Evolutionary conservation across 1,140 invertebrate species (phyloP), one percentile per base, ranked within the genome.

Genomic region (Brachionus rubens): DNA sequence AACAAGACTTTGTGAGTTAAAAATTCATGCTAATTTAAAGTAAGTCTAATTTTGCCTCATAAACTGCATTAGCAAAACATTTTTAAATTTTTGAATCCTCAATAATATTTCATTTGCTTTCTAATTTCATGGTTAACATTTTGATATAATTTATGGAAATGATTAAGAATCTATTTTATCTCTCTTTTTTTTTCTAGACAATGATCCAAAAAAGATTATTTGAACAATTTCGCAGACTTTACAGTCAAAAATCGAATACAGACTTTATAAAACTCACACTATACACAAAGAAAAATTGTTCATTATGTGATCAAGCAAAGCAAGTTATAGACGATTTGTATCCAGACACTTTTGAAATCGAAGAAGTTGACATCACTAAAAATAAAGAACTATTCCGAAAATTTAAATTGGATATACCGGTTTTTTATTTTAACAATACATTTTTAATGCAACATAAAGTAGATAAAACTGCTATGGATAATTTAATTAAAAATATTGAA

Each of bases 401-500:
- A n/a, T 95, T 93, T 80, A 87, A 89, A 75, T 88, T 90, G 82
- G 91, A 94, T 82, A 93, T 94, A 80, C 92, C 92, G 56, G 92
- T 94, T 12, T 85, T 94, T 80, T 91, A 92, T 85, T 86, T 93
- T 4, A 90, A 94, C 82, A 90, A 89, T 14, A 86, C 90, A 79
- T 94, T 89, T 84, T 84, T 94, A 26, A 93, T 92, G 85, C 93
- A 91, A 86, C 91, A 94, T 83, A 87, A 84, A 78, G 86, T 92
- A 50, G 87, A 93, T 78, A 62, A 81, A 41, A 68, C 80, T 24
- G 43, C 82, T 36, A 75, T 85, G 19, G 77, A 81, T 76, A 75
- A 76, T 79, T 84, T 76, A 80, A 83, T 79, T 81, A 83, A 52
- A 59, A 77, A 79, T 41, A 76, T 76, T 41, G 78, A 24, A 26